These are phyloP conservation scores for Elephantulus edwardii DNA, from an alignment of 2,113 vertebrate genomes.

Conservation along the genomic window DNA sequence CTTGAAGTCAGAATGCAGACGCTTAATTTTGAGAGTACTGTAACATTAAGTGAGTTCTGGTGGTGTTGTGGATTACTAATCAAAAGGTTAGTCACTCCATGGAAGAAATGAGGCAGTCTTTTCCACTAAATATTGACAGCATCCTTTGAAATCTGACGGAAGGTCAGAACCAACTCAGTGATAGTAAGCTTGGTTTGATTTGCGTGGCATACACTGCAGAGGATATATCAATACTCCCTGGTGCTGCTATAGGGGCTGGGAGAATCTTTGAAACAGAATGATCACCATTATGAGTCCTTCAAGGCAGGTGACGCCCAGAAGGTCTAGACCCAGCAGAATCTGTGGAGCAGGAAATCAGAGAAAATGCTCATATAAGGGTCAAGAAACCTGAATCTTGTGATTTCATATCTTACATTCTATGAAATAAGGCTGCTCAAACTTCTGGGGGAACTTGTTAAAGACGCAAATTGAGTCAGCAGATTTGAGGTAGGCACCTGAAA, in stretches of 20 bases:
- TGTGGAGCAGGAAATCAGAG: neutral
- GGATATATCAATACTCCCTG: neutral
- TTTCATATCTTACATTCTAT: neutral
- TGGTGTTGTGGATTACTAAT: too few relatives aligned
- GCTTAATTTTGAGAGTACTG: neutral
- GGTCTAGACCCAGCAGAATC: neutral
- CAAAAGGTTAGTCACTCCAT: too few relatives aligned
- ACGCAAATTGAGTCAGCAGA: neutral
- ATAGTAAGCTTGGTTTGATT: too few relatives aligned
- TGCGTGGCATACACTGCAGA: too few relatives aligned
- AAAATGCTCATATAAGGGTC: neutral
- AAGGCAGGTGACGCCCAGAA: neutral
- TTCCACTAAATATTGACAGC: too few relatives aligned
- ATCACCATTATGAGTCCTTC: neutral
- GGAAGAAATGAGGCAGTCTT: too few relatives aligned
- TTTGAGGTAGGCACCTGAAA: neutral
- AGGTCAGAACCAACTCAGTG: too few relatives aligned
- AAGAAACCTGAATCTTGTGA: neutral
- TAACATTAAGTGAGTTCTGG: too few relatives aligned
- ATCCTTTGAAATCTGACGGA: too few relatives aligned
- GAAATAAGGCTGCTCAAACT: neutral
- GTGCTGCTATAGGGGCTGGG: neutral
- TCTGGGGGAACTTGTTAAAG: neutral
- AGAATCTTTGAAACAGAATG: neutral
- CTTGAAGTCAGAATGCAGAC: neutral